Conservation (phyloP, 2,888 invertebrate species). For the Euclidia mi region DNA sequence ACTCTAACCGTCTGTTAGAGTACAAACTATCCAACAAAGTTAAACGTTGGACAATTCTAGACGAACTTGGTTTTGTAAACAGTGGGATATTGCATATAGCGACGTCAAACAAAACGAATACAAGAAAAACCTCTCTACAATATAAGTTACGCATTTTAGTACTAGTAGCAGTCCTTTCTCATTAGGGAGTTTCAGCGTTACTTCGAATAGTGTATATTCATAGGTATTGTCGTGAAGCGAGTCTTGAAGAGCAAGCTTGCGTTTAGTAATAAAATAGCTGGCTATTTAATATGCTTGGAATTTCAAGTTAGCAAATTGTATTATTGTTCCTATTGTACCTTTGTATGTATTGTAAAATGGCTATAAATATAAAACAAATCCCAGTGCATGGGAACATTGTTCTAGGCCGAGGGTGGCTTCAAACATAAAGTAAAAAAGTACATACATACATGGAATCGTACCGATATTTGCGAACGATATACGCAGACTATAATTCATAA, state of each 20-base stretch:
- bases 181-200: slow-evolving; percentile 34
- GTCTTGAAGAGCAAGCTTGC: not conserved
- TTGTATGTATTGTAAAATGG: no score
- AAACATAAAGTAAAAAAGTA: no score
- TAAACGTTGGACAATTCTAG: slow-evolving; percentile 19
- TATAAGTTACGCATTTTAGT: slow-evolving; percentile 38
- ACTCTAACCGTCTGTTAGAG: not conserved
- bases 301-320: no score
- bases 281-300: no score
- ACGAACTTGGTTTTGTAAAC: slow-evolving; percentile 11
- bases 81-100: not conserved
- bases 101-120: slow-evolving; percentile 27
- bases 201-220: slow-evolving; percentile 19
- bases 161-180: slow-evolving; percentile 48
- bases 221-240: slow-evolving; percentile 22
- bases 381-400: no score
- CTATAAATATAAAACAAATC: no score
- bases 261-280: no score
- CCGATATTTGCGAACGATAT: no score
- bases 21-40: slow-evolving; percentile 10
- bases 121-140: slow-evolving; percentile 35
- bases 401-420: no score
- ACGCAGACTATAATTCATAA: no score
- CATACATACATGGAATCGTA: no score
- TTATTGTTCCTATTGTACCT: no score